Conservation (phyloP, 2,797 vertebrate species). For the Thamnophis elegans region DNA sequence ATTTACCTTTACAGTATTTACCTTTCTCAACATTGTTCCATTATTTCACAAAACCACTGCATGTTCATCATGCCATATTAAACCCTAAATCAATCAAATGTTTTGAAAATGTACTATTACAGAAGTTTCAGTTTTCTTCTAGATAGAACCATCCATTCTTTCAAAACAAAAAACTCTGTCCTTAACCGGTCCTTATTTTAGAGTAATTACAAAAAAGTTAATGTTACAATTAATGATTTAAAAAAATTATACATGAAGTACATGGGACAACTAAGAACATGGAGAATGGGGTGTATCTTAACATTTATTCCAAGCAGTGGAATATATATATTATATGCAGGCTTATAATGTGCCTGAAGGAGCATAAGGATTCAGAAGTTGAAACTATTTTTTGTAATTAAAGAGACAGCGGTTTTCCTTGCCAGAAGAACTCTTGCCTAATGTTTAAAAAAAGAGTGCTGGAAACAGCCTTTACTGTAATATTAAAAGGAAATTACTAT, state of each 20-base stretch:
- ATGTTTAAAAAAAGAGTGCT: not conserved
- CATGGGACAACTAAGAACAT: not conserved
- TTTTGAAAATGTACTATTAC: no score
- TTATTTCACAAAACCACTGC: not conserved
- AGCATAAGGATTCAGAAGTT: not conserved
- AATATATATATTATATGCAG: not conserved
- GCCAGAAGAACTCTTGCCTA: no score
- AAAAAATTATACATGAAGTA: no score
- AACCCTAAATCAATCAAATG: no score
- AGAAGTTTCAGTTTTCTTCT: no score
- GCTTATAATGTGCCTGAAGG: not conserved
- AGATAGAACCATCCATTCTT: not conserved
- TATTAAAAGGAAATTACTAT: not conserved
- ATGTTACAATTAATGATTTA: slow-evolving; percentile 12
- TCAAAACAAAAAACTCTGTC: not conserved
- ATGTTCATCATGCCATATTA: no score
- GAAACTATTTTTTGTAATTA: not conserved
- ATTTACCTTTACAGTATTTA: not conserved
- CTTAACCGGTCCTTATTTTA: not conserved
- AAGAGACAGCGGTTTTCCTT: no score
- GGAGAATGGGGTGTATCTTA: not conserved
- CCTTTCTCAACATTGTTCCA: not conserved
- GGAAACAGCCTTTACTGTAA: not conserved
- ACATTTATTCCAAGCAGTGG: not conserved
- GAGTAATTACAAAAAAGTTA: not conserved